Evolutionary conservation across 2,888 invertebrate genomes (phyloP).

Genomic region (Temnothorax ravouxi): DNA sequence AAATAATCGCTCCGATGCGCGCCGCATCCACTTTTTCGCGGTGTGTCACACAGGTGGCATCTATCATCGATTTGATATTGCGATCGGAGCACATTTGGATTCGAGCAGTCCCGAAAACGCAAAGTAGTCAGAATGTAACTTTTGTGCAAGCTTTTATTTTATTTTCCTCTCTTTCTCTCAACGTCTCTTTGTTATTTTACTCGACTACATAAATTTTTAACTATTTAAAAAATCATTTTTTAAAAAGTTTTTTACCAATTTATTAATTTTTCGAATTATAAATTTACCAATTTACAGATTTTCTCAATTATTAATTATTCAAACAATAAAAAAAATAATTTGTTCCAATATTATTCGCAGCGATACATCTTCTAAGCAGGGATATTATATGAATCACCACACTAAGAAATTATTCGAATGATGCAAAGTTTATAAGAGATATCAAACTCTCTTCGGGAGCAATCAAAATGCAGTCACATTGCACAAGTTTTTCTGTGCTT

Average conservation of each 20-base stretch:
- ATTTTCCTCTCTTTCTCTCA: neutral
- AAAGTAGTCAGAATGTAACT: neutral
- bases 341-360: neutral
- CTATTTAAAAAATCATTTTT: neutral
- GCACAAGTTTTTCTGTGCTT: too few species aligned
- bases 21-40: constrained; percentile 68
- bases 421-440: too few species aligned
- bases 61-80: constrained; percentile 66
- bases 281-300: neutral
- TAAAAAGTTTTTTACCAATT: neutral
- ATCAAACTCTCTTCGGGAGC: too few species aligned
- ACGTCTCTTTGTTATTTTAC: neutral
- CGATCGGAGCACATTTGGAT: constrained; percentile 37
- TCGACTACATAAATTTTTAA: neutral
- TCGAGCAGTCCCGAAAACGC: neutral
- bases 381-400: too few species aligned
- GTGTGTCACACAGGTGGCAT: constrained; percentile 67
- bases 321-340: neutral
- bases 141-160: neutral
- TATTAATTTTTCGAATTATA: neutral
- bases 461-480: too few species aligned
- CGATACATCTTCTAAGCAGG: too few species aligned
- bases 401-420: too few species aligned
- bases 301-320: neutral
- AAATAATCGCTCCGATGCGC: constrained; percentile 81